phyloP scores from a whole-genome alignment of 2,797 vertebrate genomes.

The Phylloscopus collybita region DNA sequence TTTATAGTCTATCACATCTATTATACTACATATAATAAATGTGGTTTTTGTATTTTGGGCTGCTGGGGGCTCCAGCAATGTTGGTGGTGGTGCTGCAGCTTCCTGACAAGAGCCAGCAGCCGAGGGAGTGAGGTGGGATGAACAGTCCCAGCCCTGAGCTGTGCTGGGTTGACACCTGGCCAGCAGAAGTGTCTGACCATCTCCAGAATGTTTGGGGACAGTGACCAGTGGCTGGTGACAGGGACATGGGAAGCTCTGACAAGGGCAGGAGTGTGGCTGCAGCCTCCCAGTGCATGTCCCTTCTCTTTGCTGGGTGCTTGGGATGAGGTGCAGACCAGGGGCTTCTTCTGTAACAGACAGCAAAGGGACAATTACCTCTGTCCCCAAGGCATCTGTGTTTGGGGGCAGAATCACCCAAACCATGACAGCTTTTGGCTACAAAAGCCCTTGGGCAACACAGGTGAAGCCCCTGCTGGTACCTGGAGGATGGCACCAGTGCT shows the following conservation, averaged over 20 bases:
- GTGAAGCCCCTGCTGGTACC: background rate
- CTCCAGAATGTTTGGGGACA: background rate
- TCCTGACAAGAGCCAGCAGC: background rate
- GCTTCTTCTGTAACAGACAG: background rate
- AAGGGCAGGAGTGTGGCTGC: accelerated
- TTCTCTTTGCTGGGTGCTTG: accelerated
- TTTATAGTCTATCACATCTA: background rate
- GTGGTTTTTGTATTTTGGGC: accelerated
- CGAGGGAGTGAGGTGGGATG: accelerated
- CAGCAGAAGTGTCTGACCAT: background rate
- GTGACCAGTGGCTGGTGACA: background rate
- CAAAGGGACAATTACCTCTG: background rate
- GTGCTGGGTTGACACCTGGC: background rate
- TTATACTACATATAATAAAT: background rate
- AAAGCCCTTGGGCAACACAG: accelerated
- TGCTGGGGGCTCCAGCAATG: background rate
- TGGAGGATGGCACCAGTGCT: accelerated
- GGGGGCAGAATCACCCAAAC: background rate
- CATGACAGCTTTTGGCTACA: accelerated
- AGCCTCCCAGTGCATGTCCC: accelerated
- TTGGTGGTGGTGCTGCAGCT: background rate
- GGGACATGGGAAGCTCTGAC: background rate
- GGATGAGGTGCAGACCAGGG: no score
- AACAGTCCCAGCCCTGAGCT: accelerated
- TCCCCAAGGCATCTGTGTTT: background rate